phyloP scores from a whole-genome alignment of 1,140 invertebrate species.

The Tetramorium parvispinum region DNA sequence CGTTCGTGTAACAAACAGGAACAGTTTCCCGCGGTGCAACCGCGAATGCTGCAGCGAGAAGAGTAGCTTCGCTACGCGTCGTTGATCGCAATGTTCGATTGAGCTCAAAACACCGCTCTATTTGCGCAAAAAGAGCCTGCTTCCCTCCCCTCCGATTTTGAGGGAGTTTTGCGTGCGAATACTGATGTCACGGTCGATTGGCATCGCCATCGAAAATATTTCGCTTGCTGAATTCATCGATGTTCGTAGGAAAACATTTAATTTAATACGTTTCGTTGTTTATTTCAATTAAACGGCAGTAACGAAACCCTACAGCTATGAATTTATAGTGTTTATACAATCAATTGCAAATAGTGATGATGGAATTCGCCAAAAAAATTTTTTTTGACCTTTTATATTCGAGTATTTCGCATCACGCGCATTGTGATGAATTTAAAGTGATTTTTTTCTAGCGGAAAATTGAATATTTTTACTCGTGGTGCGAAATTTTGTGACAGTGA shows the following conservation, averaged over 20 bases:
- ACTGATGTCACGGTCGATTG: neutral
- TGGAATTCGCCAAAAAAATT: neutral
- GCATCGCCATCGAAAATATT: constrained; percentile 25
- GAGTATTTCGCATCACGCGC: neutral
- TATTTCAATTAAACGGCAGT: neutral
- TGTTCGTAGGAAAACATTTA: neutral
- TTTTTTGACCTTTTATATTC: constrained; percentile 9
- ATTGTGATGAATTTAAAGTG: neutral
- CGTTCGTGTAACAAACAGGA: neutral
- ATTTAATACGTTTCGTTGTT: neutral
- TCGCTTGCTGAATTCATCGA: neutral
- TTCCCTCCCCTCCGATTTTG: neutral
- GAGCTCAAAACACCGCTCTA: neutral
- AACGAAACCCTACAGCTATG: neutral
- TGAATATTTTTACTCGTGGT: constrained; percentile 12
- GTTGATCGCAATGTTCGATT: constrained; percentile 18
- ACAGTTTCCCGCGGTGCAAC: constrained; percentile 8
- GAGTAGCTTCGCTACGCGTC: neutral
- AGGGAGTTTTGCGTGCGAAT: neutral
- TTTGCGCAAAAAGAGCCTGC: neutral
- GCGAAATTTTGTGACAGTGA: constrained; percentile 20
- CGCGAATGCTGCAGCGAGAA: constrained; percentile 2
- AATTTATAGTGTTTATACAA: neutral
- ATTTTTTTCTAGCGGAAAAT: neutral
- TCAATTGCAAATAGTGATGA: neutral